Conservation (phyloP, 2,797 vertebrate species). For the Sus cebifrons region DNA sequence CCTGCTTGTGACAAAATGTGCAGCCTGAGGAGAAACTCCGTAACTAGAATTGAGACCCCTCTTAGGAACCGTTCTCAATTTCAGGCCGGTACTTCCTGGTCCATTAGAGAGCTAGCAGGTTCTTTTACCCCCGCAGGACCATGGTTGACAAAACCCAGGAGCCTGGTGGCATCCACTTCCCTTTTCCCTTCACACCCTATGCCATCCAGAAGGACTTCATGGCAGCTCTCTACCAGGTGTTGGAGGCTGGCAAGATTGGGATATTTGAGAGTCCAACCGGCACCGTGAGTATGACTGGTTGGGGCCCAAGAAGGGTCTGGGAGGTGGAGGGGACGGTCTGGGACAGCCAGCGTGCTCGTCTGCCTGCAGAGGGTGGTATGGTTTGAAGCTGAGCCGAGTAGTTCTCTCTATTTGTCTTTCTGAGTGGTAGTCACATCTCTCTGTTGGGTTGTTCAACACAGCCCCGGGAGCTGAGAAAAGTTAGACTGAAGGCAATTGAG, state of each 20-base stretch:
- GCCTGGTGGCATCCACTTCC: conserved; percentile 88
- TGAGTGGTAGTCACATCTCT: neutral
- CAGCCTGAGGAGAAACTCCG: neutral
- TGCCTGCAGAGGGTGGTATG: neutral
- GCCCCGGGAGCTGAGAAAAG: neutral
- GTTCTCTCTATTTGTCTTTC: neutral
- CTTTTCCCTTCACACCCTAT: conserved; percentile 96
- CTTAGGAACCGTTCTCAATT: neutral
- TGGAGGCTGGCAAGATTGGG: conserved; percentile 95
- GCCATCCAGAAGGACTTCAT: conserved; percentile 97
- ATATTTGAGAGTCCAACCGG: conserved; percentile 99
- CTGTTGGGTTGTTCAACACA: neutral
- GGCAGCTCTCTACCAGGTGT: conserved; percentile 93
- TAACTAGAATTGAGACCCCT: neutral
- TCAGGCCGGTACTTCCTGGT: neutral
- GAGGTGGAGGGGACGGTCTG: neutral
- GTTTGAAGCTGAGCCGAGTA: neutral
- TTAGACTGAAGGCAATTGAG: neutral
- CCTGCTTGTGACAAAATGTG: neutral
- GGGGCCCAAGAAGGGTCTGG: neutral
- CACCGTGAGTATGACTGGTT: conserved; percentile 92
- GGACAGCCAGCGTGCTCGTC: neutral
- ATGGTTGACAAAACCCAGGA: conserved; percentile 73
- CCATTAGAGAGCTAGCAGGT: neutral
- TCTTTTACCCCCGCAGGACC: conserved; percentile 84